phyloP scores from a whole-genome alignment of 2,888 invertebrate species.

The Andrena praecox region DNA sequence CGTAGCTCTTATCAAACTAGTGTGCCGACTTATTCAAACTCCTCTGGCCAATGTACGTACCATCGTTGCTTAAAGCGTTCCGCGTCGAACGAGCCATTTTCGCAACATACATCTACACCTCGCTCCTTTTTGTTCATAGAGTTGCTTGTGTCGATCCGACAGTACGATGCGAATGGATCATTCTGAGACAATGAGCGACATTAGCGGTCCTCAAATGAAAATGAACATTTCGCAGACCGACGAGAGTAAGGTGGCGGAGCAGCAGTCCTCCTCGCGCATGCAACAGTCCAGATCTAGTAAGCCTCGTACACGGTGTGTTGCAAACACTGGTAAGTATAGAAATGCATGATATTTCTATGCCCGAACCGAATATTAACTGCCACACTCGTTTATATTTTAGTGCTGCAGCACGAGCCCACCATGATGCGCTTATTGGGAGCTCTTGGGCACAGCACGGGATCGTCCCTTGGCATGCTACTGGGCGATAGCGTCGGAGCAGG shows the following conservation, averaged over 20 bases:
- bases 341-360: constrained; percentile 6
- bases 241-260: constrained; percentile 92
- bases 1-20: constrained; percentile 90
- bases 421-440: constrained; percentile 94
- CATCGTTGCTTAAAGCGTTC: not conserved
- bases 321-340: constrained; percentile 88
- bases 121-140: constrained; percentile 55
- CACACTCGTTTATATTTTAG: constrained; percentile 81
- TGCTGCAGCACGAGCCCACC: constrained; percentile 91
- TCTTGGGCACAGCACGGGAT: constrained; percentile 91
- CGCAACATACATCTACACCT: not conserved
- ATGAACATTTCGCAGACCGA: constrained; percentile 90
- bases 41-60: constrained; percentile 86
- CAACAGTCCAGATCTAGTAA: constrained; percentile 74
- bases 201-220: constrained; percentile 73
- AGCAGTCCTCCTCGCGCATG: constrained; percentile 82
- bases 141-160: constrained; percentile 69
- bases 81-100: not conserved
- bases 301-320: constrained; percentile 88
- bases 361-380: not conserved
- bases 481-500: constrained; percentile 85
- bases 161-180: constrained; percentile 77
- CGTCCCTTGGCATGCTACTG: constrained; percentile 89
- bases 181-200: constrained; percentile 71
- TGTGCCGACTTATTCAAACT: constrained; percentile 88